These are phyloP conservation scores for Sycophaga agraensis DNA, from an alignment of 1,140 invertebrate genomes.

Conservation along the genomic window DNA sequence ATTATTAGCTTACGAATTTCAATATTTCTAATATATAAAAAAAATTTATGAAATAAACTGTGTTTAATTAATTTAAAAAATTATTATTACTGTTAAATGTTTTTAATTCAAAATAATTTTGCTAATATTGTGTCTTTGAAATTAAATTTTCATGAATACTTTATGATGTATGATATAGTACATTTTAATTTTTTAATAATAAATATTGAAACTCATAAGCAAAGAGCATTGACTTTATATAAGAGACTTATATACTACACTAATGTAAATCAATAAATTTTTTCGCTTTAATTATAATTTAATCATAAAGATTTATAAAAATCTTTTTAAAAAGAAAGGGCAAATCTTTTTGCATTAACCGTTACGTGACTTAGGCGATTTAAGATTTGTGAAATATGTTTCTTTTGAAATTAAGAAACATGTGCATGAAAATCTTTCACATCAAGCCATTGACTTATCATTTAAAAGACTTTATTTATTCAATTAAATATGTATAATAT, in stretches of 20 bases:
- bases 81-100: not conserved
- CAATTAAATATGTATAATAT: constrained; percentile 19
- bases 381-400: constrained; percentile 9
- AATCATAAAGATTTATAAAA: not conserved
- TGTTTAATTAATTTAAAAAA: not conserved
- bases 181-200: constrained; percentile 6
- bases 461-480: constrained; percentile 15
- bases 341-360: constrained; percentile 12
- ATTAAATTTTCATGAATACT: no score
- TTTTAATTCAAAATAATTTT: not conserved
- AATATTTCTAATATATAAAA: constrained; percentile 11
- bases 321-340: not conserved
- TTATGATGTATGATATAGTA: no score
- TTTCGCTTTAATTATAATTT: constrained; percentile 5
- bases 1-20: constrained; percentile 12
- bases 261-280: no score
- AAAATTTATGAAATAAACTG: not conserved
- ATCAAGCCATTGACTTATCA: constrained; percentile 22
- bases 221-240: constrained; percentile 9
- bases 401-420: not conserved
- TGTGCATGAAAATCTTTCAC: constrained; percentile 3
- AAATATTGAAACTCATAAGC: constrained; percentile 20
- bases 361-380: not conserved
- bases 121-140: not conserved
- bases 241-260: no score